phyloP scores from a whole-genome alignment of 2,888 invertebrate species.

The Chymomyza procnemis region DNA sequence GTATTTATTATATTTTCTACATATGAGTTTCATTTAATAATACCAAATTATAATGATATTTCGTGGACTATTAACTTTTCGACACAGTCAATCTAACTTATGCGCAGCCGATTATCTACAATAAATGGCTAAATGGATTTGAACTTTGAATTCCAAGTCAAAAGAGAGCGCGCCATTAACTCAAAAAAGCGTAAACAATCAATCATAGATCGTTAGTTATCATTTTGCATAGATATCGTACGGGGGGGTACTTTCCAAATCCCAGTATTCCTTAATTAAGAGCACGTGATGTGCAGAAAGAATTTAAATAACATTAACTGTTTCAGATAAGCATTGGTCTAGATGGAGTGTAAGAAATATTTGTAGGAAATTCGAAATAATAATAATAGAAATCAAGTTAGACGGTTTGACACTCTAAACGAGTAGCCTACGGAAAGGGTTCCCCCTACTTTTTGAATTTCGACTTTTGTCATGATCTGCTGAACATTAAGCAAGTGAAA shows the following conservation, averaged over 20 bases:
- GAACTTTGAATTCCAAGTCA: neutral
- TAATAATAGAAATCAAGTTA: too few relatives aligned
- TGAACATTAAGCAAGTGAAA: too few relatives aligned
- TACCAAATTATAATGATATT: neutral
- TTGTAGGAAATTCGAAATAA: too few relatives aligned
- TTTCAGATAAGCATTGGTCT: too few relatives aligned
- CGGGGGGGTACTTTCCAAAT: neutral
- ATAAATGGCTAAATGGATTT: neutral
- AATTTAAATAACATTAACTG: too few relatives aligned
- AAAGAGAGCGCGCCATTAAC: neutral
- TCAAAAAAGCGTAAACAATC: neutral
- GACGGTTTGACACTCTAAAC: too few relatives aligned
- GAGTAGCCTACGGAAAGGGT: too few relatives aligned
- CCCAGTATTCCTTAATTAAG: neutral
- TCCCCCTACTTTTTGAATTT: too few relatives aligned
- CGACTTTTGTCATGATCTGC: too few relatives aligned
- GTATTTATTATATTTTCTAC: neutral
- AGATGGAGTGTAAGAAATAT: too few relatives aligned
- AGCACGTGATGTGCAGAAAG: neutral
- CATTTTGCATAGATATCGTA: neutral
- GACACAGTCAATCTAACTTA: neutral
- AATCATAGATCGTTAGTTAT: neutral
- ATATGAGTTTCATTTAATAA: neutral
- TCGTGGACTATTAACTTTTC: neutral
- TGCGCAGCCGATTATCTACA: neutral